A percentile compares a stretch with the other conserved stretches of the same genome.
phyloP scores from a whole-genome alignment of 1,140 invertebrate genomes.

The Sitodiplosis mosellana region DNA sequence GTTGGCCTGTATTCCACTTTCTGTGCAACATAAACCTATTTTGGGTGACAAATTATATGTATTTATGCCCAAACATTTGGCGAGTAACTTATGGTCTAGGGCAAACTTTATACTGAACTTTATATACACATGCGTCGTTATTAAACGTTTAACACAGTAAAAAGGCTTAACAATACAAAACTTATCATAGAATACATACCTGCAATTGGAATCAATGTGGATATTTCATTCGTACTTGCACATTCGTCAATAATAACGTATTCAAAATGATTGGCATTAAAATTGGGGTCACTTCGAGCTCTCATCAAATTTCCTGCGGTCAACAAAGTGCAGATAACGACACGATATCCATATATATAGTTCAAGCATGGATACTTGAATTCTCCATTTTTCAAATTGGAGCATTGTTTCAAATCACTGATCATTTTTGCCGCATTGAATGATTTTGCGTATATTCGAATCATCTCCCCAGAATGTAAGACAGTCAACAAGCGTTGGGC shows the following conservation, averaged over 20 bases:
- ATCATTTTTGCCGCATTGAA: constrained; percentile 8
- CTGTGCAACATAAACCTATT: too few relatives aligned
- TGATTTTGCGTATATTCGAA: constrained; percentile 28
- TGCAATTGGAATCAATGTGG: constrained; percentile 44
- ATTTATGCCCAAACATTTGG: too few relatives aligned
- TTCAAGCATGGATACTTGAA: constrained; percentile 15
- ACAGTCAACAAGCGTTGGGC: constrained; percentile 29
- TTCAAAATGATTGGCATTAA: constrained; percentile 46
- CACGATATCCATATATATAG: constrained; percentile 17
- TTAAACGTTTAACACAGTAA: too few relatives aligned
- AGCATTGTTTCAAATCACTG: constrained; percentile 12
- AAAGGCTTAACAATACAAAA: too few relatives aligned
- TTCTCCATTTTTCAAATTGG: constrained; percentile 15
- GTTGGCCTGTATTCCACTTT: too few relatives aligned
- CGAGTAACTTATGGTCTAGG: too few relatives aligned
- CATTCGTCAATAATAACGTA: constrained; percentile 78
- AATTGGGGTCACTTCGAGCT: constrained; percentile 24
- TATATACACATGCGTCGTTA: too few relatives aligned
- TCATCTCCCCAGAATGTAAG: constrained; percentile 10
- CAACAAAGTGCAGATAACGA: constrained; percentile 14
- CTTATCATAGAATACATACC: constrained; percentile 23
- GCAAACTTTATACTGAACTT: too few relatives aligned
- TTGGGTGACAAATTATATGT: too few relatives aligned
- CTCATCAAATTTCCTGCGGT: constrained; percentile 41
- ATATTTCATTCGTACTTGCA: constrained; percentile 63